Conservation (phyloP, 2,797 vertebrate species). For the Apodemus agrarius region DNA sequence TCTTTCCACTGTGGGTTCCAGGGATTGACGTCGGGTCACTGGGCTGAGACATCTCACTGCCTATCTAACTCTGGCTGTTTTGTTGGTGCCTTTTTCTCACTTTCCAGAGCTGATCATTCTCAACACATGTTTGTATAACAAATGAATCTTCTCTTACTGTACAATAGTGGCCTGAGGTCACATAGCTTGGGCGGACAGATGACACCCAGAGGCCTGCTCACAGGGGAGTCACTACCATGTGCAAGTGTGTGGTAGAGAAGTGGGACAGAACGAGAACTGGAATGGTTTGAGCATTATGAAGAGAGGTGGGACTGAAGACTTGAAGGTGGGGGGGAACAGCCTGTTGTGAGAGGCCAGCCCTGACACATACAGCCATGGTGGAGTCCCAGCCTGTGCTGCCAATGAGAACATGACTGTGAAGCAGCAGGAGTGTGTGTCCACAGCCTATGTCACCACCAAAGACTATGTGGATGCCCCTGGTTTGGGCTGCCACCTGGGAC, state of each 20-base stretch:
- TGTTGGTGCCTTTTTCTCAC: neutral
- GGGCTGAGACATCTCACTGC: neutral
- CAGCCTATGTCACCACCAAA: neutral
- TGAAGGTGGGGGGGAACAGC: neutral
- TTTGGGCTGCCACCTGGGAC: neutral
- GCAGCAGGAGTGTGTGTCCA: neutral
- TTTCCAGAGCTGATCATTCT: neutral
- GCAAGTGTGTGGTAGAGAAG: neutral
- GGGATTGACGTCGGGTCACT: neutral
- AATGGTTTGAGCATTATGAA: neutral
- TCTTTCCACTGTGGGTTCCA: neutral
- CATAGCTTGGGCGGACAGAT: neutral
- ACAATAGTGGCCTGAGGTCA: neutral
- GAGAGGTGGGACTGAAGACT: neutral
- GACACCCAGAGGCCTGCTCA: neutral
- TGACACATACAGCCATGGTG: neutral
- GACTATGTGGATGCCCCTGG: neutral
- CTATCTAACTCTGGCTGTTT: neutral
- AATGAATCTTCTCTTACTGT: slow-evolving; percentile 38
- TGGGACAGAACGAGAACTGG: neutral
- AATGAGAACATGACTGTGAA: neutral
- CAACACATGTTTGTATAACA: neutral
- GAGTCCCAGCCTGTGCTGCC: neutral
- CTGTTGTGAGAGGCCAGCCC: neutral
- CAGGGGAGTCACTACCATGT: neutral